Base-by-base conservation (phyloP, 2,797 vertebrate genomes). In the Oryzias sinensis region DNA sequence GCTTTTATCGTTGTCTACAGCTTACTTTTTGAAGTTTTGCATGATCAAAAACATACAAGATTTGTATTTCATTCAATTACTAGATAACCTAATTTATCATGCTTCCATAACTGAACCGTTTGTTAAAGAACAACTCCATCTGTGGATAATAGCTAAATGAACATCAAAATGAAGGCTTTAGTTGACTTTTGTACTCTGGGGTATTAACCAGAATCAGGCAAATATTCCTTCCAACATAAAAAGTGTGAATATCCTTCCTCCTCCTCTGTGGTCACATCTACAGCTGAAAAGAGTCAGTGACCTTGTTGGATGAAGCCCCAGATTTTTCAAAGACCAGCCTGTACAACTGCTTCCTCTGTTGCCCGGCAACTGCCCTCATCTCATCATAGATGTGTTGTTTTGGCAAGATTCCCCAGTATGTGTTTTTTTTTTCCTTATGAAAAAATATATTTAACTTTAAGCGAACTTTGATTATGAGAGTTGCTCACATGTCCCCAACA, bases 301-400 rank as follows among this genome's bases (percentile, higher is more conserved):
- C 65, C 69, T 55, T 60, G 51, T 62, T 78, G 77, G 64, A 78
- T 40, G 18, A 70, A 63, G 50, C 52, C 68, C 61, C 59, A 74
- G 60, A 70, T 75, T 83, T 74, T 60, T 73, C 65, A 77, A 69
- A 72, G 61, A 72, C 52, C 51, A 68, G 59, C 49, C 25, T 68
- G 49, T 59, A 53, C 37, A 44, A 63, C 62, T 51, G 58, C 63
- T 70, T 80, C 55, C 45, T 66, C 73, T 69, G 84, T 84, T 85
- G 77, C 84, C 74, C 63, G 20, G 84, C 81, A 84, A 85, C 84
- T 68, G 72, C 69, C 52, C 59, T 60, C 8, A 56, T 68, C 62
- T 80, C 49, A 70, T 56, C 15, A 46, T 53, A 69, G 58, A 77
- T 18, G 6, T 18, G 5, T 42, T 43, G 18, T 18, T 76, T 77